Evolutionary conservation across 1,140 invertebrate species (phyloP), one percentile per base, ranked within the genome.

Genomic region (Drosophila tristis): DNA sequence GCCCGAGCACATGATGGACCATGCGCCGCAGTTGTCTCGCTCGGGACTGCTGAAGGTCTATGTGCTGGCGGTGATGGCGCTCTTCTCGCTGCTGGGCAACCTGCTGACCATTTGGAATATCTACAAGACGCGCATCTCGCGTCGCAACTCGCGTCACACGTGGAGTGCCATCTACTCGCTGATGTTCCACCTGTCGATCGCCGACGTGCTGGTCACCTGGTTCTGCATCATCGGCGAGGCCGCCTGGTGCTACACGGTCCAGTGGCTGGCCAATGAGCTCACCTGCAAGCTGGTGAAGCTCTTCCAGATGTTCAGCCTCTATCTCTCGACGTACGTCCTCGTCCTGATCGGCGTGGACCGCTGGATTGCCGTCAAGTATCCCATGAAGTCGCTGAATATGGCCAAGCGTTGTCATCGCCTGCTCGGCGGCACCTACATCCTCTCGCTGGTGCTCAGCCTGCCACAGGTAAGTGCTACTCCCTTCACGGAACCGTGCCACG

Each of bases 281-380:
- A 93, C 94, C 26, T 98, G 97, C 91, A 97, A 97, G 92, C 61
- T 96, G 13, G 95, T 97, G 74, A 97, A 97, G 91, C 97, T 96
- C 78, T 91, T 96, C 13, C 96, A 97, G 92, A 95, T 97, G 94
- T 96, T 96, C 80, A 95, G 95, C 53, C 93, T 97, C 5, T 97
- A 97, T 91, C 92, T 97, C n/a, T 97, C 96, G 45, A 97, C 96
- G 0, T 97, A 96, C 89, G 94, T 97, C 23, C 92, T 97, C 20
- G 96, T 97, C 4, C 93, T 97, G 8, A 97, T 97, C 73, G 96
- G 96, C 5, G 93, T 97, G 25, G 96, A 97, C 82, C 93, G 96
- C 54, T 97, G 96, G 93, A 92, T 96, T 43, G 96, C 96, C 1
- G 95, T 97, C 1, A 94, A 96, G 61, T 96, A 96, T 92, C 96